Percentiles rank a stretch among this genome's conserved stretches.
phyloP scores from a whole-genome alignment of 2,113 vertebrate genomes.

The Oncorhynchus nerka region DNA sequence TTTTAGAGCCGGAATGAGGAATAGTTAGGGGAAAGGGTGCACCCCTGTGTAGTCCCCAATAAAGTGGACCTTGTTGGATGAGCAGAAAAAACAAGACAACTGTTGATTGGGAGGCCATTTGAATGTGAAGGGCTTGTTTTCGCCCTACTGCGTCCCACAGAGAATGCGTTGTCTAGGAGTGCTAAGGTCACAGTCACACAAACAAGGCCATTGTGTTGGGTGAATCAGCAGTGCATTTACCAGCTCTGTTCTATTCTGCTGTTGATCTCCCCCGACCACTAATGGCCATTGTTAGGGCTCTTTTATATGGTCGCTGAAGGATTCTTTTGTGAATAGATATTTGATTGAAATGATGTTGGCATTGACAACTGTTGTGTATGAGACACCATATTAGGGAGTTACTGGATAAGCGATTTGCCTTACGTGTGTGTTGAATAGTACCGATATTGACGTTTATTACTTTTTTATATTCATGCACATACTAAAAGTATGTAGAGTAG shows the following conservation, averaged over 20 bases:
- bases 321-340: constrained; percentile 41
- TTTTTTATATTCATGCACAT: neutral
- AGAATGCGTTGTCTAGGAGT: constrained; percentile 65
- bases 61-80: constrained; percentile 40
- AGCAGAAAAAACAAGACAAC: constrained; percentile 57
- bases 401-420: constrained; percentile 11
- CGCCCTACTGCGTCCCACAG: constrained; percentile 49
- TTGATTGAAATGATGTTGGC: constrained; percentile 46
- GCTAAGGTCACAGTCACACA: constrained; percentile 63
- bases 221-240: constrained; percentile 26
- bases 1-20: neutral
- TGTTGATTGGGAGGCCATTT: constrained; percentile 30
- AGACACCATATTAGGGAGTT: constrained; percentile 25
- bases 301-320: constrained; percentile 35
- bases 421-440: constrained; percentile 2
- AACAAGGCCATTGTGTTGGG: constrained; percentile 56
- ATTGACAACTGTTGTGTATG: constrained; percentile 18
- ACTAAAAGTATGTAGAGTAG: neutral
- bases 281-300: constrained; percentile 53
- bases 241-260: constrained; percentile 35
- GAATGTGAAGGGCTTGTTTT: constrained; percentile 42
- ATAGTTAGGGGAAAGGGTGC: neutral
- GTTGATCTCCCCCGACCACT: constrained; percentile 38
- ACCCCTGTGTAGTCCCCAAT: constrained; percentile 18
- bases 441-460: constrained; percentile 18